Evolutionary conservation across 2,113 vertebrate species (phyloP).

Genomic region (Tautogolabrus adspersus): DNA sequence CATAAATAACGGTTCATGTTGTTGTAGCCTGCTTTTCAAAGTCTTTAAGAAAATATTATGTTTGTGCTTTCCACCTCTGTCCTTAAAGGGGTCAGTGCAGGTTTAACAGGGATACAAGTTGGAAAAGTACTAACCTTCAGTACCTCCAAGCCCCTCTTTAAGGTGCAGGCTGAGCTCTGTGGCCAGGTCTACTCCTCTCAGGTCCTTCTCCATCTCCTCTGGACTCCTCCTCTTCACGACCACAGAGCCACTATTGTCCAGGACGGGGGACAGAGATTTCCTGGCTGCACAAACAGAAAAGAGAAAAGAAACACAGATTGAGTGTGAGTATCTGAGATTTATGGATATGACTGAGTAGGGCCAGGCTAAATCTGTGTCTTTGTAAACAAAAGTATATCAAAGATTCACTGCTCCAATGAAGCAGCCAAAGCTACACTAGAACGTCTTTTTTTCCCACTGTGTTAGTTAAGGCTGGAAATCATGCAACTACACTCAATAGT

Average conservation of each 20-base stretch:
- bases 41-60: neutral
- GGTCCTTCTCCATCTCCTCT: conserved; percentile 85
- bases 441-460: neutral
- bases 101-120: neutral
- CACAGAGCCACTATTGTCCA: conserved; percentile 79
- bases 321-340: neutral
- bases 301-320: neutral
- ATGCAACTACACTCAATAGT: neutral
- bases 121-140: conserved; percentile 59
- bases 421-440: neutral
- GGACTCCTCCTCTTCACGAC: conserved; percentile 84
- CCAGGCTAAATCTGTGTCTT: neutral
- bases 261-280: conserved; percentile 87
- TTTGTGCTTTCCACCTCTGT: neutral
- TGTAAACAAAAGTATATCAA: neutral
- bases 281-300: conserved; percentile 82
- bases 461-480: neutral
- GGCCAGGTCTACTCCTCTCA: conserved; percentile 67
- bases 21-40: neutral
- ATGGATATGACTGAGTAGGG: neutral
- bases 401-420: neutral
- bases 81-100: neutral
- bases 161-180: conserved; percentile 62
- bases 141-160: conserved; percentile 51
- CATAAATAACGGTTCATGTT: neutral